Evolutionary conservation across 92 coral and sea anemone genomes (phyloP).

Genomic region (Epizoanthus stellaris): DNA sequence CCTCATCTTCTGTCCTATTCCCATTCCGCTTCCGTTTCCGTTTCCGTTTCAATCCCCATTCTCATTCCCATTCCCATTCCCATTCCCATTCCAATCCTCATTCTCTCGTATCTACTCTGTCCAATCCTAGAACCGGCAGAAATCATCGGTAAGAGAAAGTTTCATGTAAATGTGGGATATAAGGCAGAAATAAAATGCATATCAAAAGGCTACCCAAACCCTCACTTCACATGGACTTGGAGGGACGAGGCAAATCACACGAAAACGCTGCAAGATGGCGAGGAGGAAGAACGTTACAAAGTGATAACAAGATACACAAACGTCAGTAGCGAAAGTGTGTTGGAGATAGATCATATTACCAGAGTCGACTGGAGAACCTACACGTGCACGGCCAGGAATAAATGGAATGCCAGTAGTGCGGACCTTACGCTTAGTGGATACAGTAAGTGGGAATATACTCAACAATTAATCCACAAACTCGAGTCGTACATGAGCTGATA

Average conservation of each 20-base stretch:
- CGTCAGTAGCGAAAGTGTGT: constrained; percentile 71
- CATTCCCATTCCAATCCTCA: background rate
- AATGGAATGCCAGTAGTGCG: constrained; percentile 44
- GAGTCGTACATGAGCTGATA: background rate
- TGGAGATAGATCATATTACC: constrained; percentile 70
- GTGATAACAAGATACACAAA: constrained; percentile 60
- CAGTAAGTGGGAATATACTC: constrained; percentile 64
- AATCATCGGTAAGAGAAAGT: constrained; percentile 65
- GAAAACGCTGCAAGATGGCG: constrained; percentile 62
- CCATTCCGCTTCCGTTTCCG: too few species aligned
- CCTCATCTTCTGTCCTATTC: too few species aligned
- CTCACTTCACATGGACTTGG: constrained; percentile 86
- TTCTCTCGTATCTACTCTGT: background rate
- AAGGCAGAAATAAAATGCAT: constrained; percentile 72
- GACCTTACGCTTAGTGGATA: constrained; percentile 60
- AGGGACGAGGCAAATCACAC: constrained; percentile 48
- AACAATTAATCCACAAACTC: background rate
- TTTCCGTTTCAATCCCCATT: too few species aligned
- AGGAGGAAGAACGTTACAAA: constrained; percentile 68
- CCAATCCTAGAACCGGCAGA: constrained; percentile 63
- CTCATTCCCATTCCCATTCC: background rate
- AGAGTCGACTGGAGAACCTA: constrained; percentile 67
- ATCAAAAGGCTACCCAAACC: constrained; percentile 83
- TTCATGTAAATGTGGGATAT: constrained; percentile 79
- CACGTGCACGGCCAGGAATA: constrained; percentile 64